Evolutionary conservation across 2,113 vertebrate genomes (phyloP).

Genomic region (Dasyprocta punctata): DNA sequence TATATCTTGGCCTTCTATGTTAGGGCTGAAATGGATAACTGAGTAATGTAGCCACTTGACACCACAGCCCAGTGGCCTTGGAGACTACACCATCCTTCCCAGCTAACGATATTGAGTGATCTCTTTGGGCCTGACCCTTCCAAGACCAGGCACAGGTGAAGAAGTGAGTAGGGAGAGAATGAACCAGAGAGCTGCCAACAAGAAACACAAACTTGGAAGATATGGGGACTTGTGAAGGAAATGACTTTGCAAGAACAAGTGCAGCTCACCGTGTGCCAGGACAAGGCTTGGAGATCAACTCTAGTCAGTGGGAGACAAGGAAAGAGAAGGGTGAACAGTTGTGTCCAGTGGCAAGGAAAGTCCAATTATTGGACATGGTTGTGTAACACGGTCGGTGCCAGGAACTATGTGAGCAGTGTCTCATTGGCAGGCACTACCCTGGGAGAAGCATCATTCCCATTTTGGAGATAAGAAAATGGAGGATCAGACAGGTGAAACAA

Average conservation of each 20-base stretch:
- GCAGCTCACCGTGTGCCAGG: not conserved
- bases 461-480: not conserved
- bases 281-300: not conserved
- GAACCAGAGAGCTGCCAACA: not conserved
- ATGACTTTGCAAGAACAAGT: not conserved
- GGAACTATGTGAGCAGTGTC: not conserved
- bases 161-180: not conserved
- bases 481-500: not conserved
- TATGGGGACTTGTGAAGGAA: fast-evolving
- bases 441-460: fast-evolving
- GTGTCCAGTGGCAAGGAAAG: not conserved
- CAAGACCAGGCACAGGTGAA: not conserved
- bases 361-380: not conserved
- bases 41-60: not conserved
- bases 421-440: not conserved
- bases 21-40: not conserved
- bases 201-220: not conserved
- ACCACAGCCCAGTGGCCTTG: not conserved
- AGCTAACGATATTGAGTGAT: fast-evolving
- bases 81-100: not conserved
- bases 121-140: not conserved
- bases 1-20: not conserved
- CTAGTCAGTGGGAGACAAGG: fast-evolving
- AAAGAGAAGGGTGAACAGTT: not conserved
- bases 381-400: not conserved